Percentiles rank a stretch among this genome's conserved stretches.
phyloP scores from a whole-genome alignment of 2,797 vertebrate species.

The Channallabes apus region DNA sequence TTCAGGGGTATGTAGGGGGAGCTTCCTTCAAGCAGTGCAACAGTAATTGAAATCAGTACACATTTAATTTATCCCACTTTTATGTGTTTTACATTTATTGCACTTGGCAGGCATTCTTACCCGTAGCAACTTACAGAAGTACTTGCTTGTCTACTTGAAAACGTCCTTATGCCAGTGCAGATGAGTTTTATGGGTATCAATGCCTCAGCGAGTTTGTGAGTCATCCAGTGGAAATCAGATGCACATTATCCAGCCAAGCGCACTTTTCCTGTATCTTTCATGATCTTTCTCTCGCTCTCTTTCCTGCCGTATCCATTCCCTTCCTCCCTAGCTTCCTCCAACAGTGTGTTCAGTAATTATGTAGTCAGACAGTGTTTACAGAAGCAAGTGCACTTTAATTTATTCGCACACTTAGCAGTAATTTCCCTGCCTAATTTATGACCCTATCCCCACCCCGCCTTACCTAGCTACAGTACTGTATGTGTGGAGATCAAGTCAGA shows the following conservation, averaged over 20 bases:
- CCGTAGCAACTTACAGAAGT: not conserved
- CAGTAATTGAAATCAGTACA: conserved; percentile 11
- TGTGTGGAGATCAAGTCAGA: conserved; percentile 29
- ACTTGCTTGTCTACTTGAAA: conserved; percentile 15
- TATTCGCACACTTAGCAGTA: conserved; percentile 66
- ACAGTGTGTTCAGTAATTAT: conserved; percentile 62
- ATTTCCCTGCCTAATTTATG: conserved; percentile 62
- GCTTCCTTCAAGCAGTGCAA: not conserved
- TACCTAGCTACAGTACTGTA: conserved; percentile 40
- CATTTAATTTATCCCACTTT: conserved; percentile 5
- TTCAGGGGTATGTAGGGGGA: not conserved
- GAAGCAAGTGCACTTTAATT: conserved; percentile 65
- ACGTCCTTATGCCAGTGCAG: not conserved
- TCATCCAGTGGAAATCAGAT: conserved; percentile 15
- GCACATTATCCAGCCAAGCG: not conserved
- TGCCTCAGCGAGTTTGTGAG: conserved; percentile 15
- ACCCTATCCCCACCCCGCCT: conserved; percentile 40
- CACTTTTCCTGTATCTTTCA: conserved; percentile 1
- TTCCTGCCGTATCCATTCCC: conserved; percentile 6
- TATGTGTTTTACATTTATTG: conserved; percentile 10
- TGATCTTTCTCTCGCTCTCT: conserved; percentile 5
- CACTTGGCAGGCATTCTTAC: not conserved
- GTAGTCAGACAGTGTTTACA: conserved; percentile 67
- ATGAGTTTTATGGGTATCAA: conserved; percentile 12
- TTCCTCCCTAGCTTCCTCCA: conserved; percentile 29